Conservation (phyloP, 1,140 invertebrate species). For the Rhyzopertha dominica region DNA sequence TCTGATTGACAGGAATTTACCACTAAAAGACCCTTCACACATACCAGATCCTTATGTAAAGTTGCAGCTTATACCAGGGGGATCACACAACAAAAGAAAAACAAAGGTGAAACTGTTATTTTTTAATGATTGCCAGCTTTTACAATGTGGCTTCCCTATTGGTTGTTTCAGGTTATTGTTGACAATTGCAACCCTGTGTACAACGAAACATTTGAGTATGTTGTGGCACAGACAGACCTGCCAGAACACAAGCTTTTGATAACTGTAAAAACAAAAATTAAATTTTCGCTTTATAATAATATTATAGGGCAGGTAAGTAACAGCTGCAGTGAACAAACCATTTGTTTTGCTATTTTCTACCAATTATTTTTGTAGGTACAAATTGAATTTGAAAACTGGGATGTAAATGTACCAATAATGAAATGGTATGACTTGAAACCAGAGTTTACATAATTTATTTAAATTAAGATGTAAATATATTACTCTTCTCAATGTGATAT, state of each 20-base stretch:
- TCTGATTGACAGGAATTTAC: slow-evolving; percentile 63
- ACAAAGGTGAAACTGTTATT: slow-evolving; percentile 57
- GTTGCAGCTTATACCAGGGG: slow-evolving; percentile 81
- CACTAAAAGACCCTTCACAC: slow-evolving; percentile 75
- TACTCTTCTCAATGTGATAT: too few species aligned
- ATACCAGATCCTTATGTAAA: slow-evolving; percentile 93
- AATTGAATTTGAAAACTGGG: too few species aligned
- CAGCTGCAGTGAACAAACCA: too few species aligned
- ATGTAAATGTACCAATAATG: too few species aligned
- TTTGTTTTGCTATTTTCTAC: too few species aligned
- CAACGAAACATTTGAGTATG: slow-evolving; percentile 83
- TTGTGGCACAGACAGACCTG: slow-evolving; percentile 67
- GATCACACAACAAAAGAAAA: slow-evolving; percentile 81
- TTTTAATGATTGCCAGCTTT: too few species aligned
- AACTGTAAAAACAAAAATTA: slow-evolving; percentile 76
- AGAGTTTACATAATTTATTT: too few species aligned
- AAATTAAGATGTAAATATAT: too few species aligned
- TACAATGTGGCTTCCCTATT: too few species aligned
- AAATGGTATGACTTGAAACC: too few species aligned
- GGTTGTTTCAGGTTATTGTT: slow-evolving; percentile 61
- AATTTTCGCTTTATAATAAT: slow-evolving; percentile 69
- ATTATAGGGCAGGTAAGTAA: slow-evolving; percentile 67
- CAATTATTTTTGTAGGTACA: too few species aligned
- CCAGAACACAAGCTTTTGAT: slow-evolving; percentile 66
- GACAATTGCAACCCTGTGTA: slow-evolving; percentile 85